Evolutionary conservation across 2,797 vertebrate genomes (phyloP).

Genomic region (Hemibagrus guttatus): DNA sequence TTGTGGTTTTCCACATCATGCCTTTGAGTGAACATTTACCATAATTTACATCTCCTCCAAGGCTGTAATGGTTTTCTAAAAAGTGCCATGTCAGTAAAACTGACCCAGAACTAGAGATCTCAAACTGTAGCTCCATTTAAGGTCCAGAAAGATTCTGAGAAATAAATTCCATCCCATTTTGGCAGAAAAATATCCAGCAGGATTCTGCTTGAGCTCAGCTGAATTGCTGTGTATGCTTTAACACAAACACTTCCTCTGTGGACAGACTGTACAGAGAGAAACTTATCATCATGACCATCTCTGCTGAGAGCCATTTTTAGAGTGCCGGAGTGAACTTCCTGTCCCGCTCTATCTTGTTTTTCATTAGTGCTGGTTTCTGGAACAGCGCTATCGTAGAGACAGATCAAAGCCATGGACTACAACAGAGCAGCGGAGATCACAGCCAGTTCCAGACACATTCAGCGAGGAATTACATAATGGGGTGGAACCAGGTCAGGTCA

Average conservation of each 20-base stretch:
- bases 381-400: slow-evolving; percentile 53
- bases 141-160: not conserved
- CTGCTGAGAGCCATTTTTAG: slow-evolving; percentile 47
- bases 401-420: slow-evolving; percentile 61
- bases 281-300: slow-evolving; percentile 51
- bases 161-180: not conserved
- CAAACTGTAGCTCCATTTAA: not conserved
- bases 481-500: slow-evolving; percentile 24
- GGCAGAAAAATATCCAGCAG: not conserved
- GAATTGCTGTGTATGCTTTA: not conserved
- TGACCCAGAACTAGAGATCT: not conserved
- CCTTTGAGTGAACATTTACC: not conserved
- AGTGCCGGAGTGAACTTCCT: slow-evolving; percentile 55
- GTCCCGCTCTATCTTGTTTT: slow-evolving; percentile 56
- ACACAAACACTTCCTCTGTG: slow-evolving; percentile 46
- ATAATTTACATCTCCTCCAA: not conserved
- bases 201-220: not conserved
- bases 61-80: not conserved
- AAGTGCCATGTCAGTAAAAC: not conserved
- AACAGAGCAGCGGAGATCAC: slow-evolving; percentile 51
- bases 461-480: slow-evolving; percentile 54
- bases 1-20: not conserved
- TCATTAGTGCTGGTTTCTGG: slow-evolving; percentile 61
- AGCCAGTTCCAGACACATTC: slow-evolving; percentile 42
- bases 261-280: slow-evolving; percentile 38